These are phyloP conservation scores for Pristiophorus japonicus DNA, from an alignment of 2,113 vertebrate species.

Conservation along the genomic window DNA sequence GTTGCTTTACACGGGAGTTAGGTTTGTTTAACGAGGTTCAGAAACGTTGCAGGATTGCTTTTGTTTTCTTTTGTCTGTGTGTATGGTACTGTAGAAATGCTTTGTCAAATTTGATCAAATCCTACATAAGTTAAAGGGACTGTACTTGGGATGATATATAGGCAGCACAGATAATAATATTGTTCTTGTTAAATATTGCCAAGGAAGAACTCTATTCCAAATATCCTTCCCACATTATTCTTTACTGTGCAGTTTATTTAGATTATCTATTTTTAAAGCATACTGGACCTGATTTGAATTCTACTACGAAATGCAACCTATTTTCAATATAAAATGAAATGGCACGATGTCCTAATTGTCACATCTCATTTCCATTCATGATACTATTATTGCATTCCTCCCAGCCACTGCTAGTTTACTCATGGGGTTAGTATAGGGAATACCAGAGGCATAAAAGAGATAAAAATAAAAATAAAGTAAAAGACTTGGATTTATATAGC, in stretches of 20 bases:
- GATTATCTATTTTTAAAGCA: not conserved
- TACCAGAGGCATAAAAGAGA: not conserved
- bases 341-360: not conserved
- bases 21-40: not conserved
- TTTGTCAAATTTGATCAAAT: not conserved
- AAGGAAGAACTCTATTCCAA: not conserved
- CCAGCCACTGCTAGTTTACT: not conserved
- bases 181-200: not conserved
- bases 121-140: not conserved
- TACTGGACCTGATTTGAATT: not conserved
- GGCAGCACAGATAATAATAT: not conserved
- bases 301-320: not conserved
- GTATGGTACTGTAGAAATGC: not conserved
- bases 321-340: not conserved
- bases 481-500: too few relatives aligned
- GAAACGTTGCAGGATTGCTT: not conserved
- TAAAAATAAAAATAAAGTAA: slow-evolving; percentile 1
- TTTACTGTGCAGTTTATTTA: not conserved
- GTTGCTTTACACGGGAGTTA: too few relatives aligned
- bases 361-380: not conserved
- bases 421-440: not conserved
- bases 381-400: not conserved
- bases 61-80: not conserved
- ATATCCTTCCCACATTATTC: not conserved
- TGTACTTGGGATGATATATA: not conserved